phyloP scores from a whole-genome alignment of 2,113 vertebrate species.

The Triplophysa rosa region DNA sequence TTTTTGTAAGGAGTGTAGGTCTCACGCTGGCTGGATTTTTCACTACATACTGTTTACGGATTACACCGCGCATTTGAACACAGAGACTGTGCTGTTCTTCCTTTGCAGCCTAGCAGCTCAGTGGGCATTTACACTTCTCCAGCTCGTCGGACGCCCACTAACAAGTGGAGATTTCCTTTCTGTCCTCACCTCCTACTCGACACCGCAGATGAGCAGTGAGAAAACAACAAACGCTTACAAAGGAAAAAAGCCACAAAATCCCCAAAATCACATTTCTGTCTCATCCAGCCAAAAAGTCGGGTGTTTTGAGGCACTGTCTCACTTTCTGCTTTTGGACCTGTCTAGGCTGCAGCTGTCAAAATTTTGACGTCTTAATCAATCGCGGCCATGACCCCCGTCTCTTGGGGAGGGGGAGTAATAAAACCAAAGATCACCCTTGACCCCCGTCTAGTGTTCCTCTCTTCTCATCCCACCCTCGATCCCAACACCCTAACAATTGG shows the following conservation, averaged over 20 bases:
- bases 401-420: slow-evolving; percentile 32
- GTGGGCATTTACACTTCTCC: slow-evolving; percentile 33
- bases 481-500: slow-evolving; percentile 63
- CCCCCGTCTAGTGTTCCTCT: slow-evolving; percentile 67
- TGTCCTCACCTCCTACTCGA: slow-evolving; percentile 26
- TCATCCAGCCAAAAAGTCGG: slow-evolving; percentile 63
- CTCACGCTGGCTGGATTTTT: slow-evolving; percentile 13
- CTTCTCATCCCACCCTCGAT: slow-evolving; percentile 62
- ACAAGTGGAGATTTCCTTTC: slow-evolving; percentile 38
- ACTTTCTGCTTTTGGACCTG: slow-evolving; percentile 60
- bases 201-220: slow-evolving; percentile 44
- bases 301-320: slow-evolving; percentile 58
- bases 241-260: slow-evolving; percentile 47
- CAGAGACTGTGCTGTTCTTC: slow-evolving; percentile 12
- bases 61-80: not conserved
- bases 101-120: slow-evolving; percentile 26
- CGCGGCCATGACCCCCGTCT: slow-evolving; percentile 73
- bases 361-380: slow-evolving; percentile 78
- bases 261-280: slow-evolving; percentile 20
- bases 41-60: not conserved
- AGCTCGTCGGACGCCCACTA: slow-evolving; percentile 23
- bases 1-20: not conserved
- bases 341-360: slow-evolving; percentile 77
- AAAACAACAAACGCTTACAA: slow-evolving; percentile 38
- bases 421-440: slow-evolving; percentile 61